A percentile compares a stretch with the other conserved stretches of the same genome.
These are phyloP conservation scores for Eutolmus rufibarbis DNA, from an alignment of 2,888 invertebrate genomes.

Conservation along the genomic window DNA sequence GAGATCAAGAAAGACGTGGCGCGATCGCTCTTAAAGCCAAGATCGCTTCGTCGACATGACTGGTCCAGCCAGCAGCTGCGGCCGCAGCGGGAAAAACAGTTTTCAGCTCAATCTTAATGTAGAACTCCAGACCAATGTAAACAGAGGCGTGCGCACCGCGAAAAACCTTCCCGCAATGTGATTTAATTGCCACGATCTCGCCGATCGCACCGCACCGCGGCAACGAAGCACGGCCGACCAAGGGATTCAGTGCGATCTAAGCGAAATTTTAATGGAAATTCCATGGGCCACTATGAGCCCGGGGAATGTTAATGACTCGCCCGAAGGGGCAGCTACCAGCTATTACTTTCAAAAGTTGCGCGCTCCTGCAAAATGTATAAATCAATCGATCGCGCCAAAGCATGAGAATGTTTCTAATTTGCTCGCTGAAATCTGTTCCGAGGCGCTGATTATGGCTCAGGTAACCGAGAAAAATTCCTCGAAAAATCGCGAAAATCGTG, in stretches of 20 bases:
- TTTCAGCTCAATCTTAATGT: not conserved
- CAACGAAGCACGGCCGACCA: not conserved
- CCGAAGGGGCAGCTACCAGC: not conserved
- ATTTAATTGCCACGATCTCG: not conserved
- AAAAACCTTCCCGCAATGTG: not conserved
- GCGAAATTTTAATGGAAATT: slow-evolving; percentile 1
- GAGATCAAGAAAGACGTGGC: not conserved
- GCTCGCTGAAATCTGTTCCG: not conserved
- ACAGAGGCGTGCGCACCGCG: not conserved
- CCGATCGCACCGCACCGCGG: not conserved
- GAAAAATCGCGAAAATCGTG: not conserved
- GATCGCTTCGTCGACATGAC: not conserved
- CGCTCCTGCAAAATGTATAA: not conserved
- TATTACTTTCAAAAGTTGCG: slow-evolving; percentile 18
- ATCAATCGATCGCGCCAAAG: slow-evolving; percentile 6
- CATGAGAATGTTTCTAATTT: slow-evolving; percentile 24
- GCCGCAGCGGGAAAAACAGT: not conserved
- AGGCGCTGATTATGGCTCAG: not conserved
- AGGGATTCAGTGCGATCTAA: not conserved
- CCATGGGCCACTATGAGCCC: not conserved
- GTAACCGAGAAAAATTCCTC: not conserved
- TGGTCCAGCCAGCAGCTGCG: not conserved
- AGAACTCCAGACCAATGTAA: not conserved
- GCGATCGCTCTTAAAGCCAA: not conserved
- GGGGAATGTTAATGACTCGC: slow-evolving; percentile 21